Evolutionary conservation across 1,140 invertebrate genomes (phyloP).

Genomic region (Heliothis subflexa): DNA sequence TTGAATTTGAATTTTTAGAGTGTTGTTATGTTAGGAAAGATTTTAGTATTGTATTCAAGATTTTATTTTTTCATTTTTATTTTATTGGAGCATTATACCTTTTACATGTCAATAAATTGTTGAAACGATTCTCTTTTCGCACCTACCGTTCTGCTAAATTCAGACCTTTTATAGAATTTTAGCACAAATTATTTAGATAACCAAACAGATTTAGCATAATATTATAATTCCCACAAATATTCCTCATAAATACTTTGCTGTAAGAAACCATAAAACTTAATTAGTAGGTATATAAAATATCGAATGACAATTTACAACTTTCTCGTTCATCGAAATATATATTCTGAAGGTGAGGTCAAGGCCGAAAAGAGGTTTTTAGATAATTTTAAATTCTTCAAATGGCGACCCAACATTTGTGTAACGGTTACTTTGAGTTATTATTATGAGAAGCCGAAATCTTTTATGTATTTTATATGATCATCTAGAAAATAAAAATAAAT

Average conservation of each 20-base stretch:
- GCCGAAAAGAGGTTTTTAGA: constrained; percentile 38
- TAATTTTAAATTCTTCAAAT: constrained; percentile 28
- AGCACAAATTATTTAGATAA: not conserved
- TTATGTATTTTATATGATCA: constrained; percentile 20
- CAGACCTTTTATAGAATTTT: not conserved
- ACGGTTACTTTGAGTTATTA: constrained; percentile 19
- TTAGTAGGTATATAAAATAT: constrained; percentile 18
- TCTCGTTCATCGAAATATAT: not conserved
- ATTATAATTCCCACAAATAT: not conserved
- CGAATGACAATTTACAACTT: constrained; percentile 39
- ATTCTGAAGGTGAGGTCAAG: constrained; percentile 41
- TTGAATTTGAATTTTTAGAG: no score
- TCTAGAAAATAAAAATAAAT: not conserved
- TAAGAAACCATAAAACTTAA: constrained; percentile 19
- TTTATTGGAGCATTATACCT: no score
- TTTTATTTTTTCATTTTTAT: no score
- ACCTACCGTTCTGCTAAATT: not conserved
- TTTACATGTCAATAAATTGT: not conserved
- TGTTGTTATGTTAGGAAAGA: no score
- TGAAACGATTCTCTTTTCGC: not conserved
- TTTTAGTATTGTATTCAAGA: no score
- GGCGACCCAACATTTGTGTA: constrained; percentile 18
- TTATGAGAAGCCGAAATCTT: constrained; percentile 16
- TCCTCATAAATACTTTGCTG: constrained; percentile 3
- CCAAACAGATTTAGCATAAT: not conserved